Percentiles rank a stretch among this genome's conserved stretches.
Evolutionary conservation across 2,797 vertebrate genomes (phyloP).

Genomic region (Trichosurus vulpecula): DNA sequence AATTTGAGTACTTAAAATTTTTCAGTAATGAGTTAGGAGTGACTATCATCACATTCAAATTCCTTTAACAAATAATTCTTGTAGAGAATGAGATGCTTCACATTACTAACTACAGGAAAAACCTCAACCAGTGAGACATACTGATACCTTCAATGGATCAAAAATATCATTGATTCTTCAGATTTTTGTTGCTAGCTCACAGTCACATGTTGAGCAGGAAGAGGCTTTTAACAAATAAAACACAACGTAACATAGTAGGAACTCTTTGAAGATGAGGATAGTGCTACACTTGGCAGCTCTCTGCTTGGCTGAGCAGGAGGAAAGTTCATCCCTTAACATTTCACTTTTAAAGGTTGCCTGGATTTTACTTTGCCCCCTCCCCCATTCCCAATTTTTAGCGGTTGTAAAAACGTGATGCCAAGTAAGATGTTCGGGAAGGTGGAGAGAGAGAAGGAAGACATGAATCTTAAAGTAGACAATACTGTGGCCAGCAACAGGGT

Average conservation of each 20-base stretch:
- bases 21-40: neutral
- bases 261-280: constrained; percentile 60
- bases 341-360: constrained; percentile 56
- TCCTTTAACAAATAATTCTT: constrained; percentile 61
- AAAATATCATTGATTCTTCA: no score
- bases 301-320: constrained; percentile 38
- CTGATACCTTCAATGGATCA: neutral
- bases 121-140: constrained; percentile 37
- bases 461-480: neutral
- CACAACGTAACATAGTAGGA: constrained; percentile 59
- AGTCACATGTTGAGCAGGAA: constrained; percentile 33
- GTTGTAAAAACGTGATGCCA: neutral
- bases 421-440: neutral
- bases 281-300: constrained; percentile 56
- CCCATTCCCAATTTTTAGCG: neutral
- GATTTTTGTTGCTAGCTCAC: neutral
- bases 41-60: constrained; percentile 58
- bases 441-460: neutral
- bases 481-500: neutral
- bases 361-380: constrained; percentile 24
- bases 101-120: constrained; percentile 30
- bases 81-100: constrained; percentile 29
- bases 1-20: constrained; percentile 21
- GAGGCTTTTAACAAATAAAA: constrained; percentile 58
- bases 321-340: constrained; percentile 57